Percentiles rank a stretch among this genome's conserved stretches.
These are phyloP conservation scores for Eurytoma californica DNA, from an alignment of 2,888 invertebrate species.

Conservation along the genomic window DNA sequence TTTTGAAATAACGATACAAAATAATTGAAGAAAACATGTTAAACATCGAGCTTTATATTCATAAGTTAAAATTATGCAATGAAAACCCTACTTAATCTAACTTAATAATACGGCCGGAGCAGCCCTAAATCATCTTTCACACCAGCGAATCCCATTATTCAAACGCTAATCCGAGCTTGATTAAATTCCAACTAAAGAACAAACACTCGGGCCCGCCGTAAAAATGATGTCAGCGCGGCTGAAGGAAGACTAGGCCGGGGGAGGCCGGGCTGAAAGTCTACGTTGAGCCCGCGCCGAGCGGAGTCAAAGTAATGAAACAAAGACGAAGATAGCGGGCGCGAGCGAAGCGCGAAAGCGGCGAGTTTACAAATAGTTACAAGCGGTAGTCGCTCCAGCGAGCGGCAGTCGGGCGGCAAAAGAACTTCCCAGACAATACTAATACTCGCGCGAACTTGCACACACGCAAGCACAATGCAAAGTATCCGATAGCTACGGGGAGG, in stretches of 20 bases:
- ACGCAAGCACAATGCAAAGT: not conserved
- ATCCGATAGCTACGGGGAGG: not conserved
- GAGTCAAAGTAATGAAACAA: not conserved
- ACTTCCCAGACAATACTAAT: too few relatives aligned
- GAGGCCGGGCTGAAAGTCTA: not conserved
- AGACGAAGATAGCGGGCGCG: not conserved
- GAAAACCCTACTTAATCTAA: too few relatives aligned
- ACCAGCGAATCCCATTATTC: not conserved
- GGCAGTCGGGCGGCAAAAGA: too few relatives aligned
- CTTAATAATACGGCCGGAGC: too few relatives aligned
- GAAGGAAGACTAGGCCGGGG: not conserved
- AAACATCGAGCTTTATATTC: too few relatives aligned
- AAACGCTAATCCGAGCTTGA: not conserved
- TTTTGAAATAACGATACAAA: too few relatives aligned
- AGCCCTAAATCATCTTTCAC: not conserved
- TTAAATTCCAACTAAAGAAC: conserved; percentile 25
- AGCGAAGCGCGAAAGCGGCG: conserved; percentile 38
- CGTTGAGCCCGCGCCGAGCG: not conserved
- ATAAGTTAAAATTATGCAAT: too few relatives aligned
- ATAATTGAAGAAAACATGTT: too few relatives aligned
- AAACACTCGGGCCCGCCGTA: conserved; percentile 1
- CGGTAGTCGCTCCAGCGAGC: not conserved
- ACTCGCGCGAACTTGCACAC: not conserved
- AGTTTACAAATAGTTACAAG: conserved; percentile 56
- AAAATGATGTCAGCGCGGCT: conserved; percentile 11